phyloP scores from a whole-genome alignment of 2,113 vertebrate species.

The Eubucco bourcierii region DNA sequence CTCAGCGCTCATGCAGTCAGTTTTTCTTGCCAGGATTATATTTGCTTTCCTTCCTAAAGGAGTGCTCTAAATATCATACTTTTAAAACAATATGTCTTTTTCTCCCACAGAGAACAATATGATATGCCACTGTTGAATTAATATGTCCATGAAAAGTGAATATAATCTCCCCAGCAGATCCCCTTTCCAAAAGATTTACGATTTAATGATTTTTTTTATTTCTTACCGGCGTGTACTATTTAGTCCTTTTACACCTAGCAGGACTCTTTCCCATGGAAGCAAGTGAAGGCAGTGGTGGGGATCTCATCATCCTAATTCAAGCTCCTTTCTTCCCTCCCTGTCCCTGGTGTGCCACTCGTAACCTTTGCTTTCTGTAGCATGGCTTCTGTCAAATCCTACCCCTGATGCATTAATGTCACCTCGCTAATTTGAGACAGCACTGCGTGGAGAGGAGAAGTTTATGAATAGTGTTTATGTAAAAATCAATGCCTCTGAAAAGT shows the following conservation, averaged over 20 bases:
- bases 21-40: slow-evolving; percentile 30
- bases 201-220: slow-evolving; percentile 50
- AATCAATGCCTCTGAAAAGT: not conserved
- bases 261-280: slow-evolving; percentile 8
- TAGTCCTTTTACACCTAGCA: slow-evolving; percentile 32
- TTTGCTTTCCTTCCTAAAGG: slow-evolving; percentile 65
- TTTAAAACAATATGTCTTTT: slow-evolving; percentile 37
- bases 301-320: not conserved
- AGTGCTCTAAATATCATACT: slow-evolving; percentile 35
- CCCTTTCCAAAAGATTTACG: slow-evolving; percentile 52
- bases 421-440: not conserved
- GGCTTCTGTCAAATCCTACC: not conserved
- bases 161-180: slow-evolving; percentile 39
- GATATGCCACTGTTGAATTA: slow-evolving; percentile 52
- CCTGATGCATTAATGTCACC: not conserved
- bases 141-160: slow-evolving; percentile 18
- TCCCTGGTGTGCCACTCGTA: not conserved
- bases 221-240: not conserved
- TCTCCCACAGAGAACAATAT: slow-evolving; percentile 25
- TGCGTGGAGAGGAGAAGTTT: not conserved
- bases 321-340: not conserved
- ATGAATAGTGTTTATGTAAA: not conserved
- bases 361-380: not conserved
- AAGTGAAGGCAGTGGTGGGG: not conserved
- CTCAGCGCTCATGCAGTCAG: not conserved